A percentile compares a stretch with the other conserved stretches of the same genome.
Conservation (phyloP, 2,113 vertebrate genomes). For the Enhydra lutris region DNA sequence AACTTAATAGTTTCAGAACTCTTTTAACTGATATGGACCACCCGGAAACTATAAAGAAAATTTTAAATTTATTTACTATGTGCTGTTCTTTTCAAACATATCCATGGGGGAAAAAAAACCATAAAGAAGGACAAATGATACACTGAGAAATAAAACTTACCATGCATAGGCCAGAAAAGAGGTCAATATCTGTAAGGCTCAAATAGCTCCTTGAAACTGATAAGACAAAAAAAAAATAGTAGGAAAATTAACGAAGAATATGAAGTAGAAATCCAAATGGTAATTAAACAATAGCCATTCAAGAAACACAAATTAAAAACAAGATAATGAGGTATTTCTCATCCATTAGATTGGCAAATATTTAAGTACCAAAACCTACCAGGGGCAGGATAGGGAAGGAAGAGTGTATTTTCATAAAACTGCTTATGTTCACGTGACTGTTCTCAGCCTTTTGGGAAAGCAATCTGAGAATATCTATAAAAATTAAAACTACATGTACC, state of each 20-base stretch:
- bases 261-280: not conserved
- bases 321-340: not conserved
- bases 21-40: not conserved
- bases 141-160: not conserved
- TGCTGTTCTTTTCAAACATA: not conserved
- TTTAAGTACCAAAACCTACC: not conserved
- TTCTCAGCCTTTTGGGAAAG: not conserved
- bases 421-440: not conserved
- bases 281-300: not conserved
- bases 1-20: not conserved
- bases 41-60: not conserved
- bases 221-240: not conserved
- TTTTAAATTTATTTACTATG: not conserved
- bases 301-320: not conserved
- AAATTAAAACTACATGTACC: not conserved
- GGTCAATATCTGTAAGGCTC: not conserved
- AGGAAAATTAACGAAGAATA: not conserved
- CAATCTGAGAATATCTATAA: not conserved
- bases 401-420: not conserved
- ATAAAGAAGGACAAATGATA: not conserved
- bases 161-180: not conserved
- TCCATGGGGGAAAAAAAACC: not conserved
- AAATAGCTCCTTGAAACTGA: not conserved
- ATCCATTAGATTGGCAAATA: not conserved
- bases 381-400: not conserved